Conservation (phyloP, 2,797 vertebrate species). For the Luscinia megarhynchos region DNA sequence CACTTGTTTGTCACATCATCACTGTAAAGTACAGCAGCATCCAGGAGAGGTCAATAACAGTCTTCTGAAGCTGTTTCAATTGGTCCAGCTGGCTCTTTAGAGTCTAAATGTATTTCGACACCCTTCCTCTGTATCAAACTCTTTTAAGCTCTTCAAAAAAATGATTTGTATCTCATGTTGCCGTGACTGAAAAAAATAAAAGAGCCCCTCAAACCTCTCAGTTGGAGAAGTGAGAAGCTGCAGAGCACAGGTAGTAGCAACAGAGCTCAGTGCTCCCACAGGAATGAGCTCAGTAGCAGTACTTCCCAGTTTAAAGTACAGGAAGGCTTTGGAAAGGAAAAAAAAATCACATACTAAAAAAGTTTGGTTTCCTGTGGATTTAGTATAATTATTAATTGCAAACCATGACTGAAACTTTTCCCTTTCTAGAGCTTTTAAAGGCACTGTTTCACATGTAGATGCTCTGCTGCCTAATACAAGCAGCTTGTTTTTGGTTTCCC, state of each 20-base stretch:
- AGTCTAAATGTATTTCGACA: not conserved
- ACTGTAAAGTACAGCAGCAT: not conserved
- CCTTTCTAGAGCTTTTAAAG: not conserved
- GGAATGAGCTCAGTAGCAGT: not conserved
- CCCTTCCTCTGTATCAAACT: not conserved
- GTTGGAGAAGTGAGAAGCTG: not conserved
- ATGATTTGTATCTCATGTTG: not conserved
- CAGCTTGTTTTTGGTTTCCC: not conserved
- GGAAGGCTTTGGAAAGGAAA: not conserved
- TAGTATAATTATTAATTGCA: not conserved
- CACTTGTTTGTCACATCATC: not conserved
- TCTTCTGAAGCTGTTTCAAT: not conserved
- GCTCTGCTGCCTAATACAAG: not conserved
- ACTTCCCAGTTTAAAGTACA: not conserved
- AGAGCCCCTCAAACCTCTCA: not conserved
- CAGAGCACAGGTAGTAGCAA: not conserved
- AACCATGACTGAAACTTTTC: not conserved
- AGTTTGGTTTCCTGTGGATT: not conserved
- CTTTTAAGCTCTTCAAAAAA: not conserved
- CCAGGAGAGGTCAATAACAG: not conserved
- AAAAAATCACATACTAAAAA: not conserved
- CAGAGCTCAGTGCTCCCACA: not conserved
- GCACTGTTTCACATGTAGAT: not conserved
- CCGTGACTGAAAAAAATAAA: not conserved
- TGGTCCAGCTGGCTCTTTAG: not conserved